A percentile compares a stretch with the other conserved stretches of the same genome.
phyloP scores from a whole-genome alignment of 2,797 vertebrate genomes.

The Chelon labrosus region DNA sequence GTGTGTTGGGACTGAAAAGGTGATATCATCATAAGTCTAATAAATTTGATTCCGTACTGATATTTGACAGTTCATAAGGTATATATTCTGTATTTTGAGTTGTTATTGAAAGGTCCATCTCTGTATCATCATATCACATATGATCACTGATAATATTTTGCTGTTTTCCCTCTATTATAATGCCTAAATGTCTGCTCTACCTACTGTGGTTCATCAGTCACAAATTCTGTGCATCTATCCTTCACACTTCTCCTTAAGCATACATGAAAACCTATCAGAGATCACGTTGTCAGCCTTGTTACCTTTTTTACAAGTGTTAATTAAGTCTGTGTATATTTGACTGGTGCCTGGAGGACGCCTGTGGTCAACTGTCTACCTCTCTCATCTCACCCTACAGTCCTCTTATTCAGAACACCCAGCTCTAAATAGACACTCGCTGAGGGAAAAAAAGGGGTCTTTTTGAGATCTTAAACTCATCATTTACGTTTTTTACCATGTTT shows the following conservation, averaged over 20 bases:
- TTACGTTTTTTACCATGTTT: constrained; percentile 18
- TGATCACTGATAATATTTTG: not conserved
- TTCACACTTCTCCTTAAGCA: constrained; percentile 13
- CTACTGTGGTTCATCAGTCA: not conserved
- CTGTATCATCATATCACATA: not conserved
- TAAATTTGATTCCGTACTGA: not conserved
- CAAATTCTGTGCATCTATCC: not conserved
- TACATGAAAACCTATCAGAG: constrained; percentile 37
- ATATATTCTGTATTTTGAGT: not conserved
- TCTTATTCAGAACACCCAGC: constrained; percentile 66
- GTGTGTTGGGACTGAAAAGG: constrained; percentile 11
- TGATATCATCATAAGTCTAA: constrained; percentile 17
- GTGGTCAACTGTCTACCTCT: constrained; percentile 72
- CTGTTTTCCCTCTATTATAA: not conserved
- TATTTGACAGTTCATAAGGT: not conserved
- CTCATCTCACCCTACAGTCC: constrained; percentile 73
- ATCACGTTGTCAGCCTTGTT: constrained; percentile 60
- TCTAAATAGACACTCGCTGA: constrained; percentile 32
- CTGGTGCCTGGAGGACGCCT: constrained; percentile 79
- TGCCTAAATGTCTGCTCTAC: not conserved
- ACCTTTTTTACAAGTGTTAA: constrained; percentile 66
- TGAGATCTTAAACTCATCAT: constrained; percentile 36
- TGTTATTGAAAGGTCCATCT: not conserved
- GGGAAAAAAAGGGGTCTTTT: constrained; percentile 33
- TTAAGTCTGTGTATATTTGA: constrained; percentile 79